Evolutionary conservation across 1,140 invertebrate species (phyloP), one percentile per base, ranked within the genome.

Genomic region (Rhopalosiphum padi): DNA sequence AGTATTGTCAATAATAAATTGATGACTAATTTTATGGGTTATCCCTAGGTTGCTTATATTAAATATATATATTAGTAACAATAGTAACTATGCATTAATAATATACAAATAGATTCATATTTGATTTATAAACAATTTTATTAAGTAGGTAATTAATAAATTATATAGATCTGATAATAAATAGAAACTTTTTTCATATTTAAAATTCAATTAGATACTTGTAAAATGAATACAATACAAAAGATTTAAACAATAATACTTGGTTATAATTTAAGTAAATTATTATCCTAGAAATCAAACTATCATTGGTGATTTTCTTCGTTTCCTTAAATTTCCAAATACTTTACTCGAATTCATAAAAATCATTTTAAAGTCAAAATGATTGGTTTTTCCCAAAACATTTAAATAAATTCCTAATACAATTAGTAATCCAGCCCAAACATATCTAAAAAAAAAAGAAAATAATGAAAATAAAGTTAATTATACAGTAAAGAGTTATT

Each of bases 361-460:
- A 53, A 55, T 35, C 25, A 46, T 41, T 94, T 91, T 60, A 3
- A 55, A n/a, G 30, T 93, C 48, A 53, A 88, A 90, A 48, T 60
- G 11, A 89, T 94, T 94, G 55, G 96, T 97, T 95, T 98, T 98
- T 95, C 97, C 98, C 94, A 97, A 98, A 23, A 98, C 96, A 96
- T 99, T 99, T 15, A 99, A 95, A 96, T 99, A 99, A 95, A 99
- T 99, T 23, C 98, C 98, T 22, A 98, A 94, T 6, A 99, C 95
- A 3, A 99, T 98, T 21, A 99, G 95, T 86, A 97, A 95, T 25
- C 98, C 98, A 0, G 98, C 98, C 97, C 98, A 99, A 8, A 98
- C 94, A 95, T 99, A 99, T 95, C 98, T 98, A 95, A 77, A 97
- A 96, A 46, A 93, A 94, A 94, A 94, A 37, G 93, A 94, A 94